Conservation (phyloP, 2,113 vertebrate genomes). For the Cyanocitta stelleri region DNA sequence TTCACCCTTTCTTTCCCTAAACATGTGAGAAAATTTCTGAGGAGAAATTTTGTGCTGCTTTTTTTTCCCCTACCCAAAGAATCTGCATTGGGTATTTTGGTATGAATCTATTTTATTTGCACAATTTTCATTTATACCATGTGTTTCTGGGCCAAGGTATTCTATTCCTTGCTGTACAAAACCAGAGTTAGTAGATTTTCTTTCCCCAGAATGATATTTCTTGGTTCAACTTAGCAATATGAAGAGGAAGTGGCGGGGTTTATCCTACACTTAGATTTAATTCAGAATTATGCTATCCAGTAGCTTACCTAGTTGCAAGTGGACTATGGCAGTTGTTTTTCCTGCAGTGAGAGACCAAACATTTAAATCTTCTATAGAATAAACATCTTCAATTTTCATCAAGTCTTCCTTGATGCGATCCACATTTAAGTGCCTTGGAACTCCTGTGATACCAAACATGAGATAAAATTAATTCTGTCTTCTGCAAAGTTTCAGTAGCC, state of each 20-base stretch:
- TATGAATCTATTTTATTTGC: background rate
- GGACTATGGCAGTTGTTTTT: constrained; percentile 87
- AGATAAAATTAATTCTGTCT: background rate
- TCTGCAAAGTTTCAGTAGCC: background rate
- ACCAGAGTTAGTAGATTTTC: background rate
- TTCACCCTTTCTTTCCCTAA: background rate
- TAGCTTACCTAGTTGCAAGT: constrained; percentile 88
- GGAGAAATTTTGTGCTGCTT: background rate
- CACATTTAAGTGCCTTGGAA: constrained; percentile 86
- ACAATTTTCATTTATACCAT: background rate
- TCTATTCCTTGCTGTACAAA: background rate
- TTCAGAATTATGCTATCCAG: background rate
- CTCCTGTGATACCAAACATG: constrained; percentile 72
- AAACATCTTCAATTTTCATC: constrained; percentile 90
- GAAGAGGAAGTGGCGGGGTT: background rate
- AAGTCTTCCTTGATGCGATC: constrained; percentile 86
- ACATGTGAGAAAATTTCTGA: background rate
- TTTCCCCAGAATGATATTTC: background rate
- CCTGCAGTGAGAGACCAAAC: constrained; percentile 93
- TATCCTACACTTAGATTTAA: background rate
- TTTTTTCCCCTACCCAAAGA: background rate
- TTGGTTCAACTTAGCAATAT: background rate
- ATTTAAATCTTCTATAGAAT: constrained; percentile 91
- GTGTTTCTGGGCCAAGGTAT: background rate
- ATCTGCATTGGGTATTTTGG: background rate